Base-by-base conservation (phyloP, 2,797 vertebrate species). In the Fratercula arctica region DNA sequence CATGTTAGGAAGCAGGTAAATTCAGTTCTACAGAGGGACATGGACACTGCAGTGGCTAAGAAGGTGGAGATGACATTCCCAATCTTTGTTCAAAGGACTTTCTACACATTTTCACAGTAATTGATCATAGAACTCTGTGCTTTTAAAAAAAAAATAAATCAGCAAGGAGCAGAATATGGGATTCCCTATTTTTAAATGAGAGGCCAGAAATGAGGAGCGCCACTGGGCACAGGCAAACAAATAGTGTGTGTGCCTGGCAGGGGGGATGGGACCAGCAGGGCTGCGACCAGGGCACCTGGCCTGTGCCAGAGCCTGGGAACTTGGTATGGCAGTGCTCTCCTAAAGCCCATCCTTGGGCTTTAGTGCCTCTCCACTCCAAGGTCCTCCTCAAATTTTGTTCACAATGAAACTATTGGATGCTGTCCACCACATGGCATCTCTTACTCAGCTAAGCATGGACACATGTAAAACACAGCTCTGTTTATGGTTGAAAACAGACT, bases 181-280 rank as follows among this genome's bases (percentile, higher is more conserved):
- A 57, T 78, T 63, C 14, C 10, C 1, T 72, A 6, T 18, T 64
- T 7, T 3, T 3, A 87, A 89, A 41, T 23, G 23, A 67, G 79
- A 43, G 41, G 10, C 5, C 15, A 39, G 51, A 41, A 50, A 31
- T 13, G 26, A 18, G 39, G 4, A 29, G 10, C 25, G 8, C 31
- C 20, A 4, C 16, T 68, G 50, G 17, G 7, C 15, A 6, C 1
- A 69, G 56, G 20, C 23, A 46, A 70, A 61, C 4, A 45, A 17
- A 5, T 7, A 11, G 6, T 8, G 15, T 41, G 9, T 37, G 37
- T 25, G 23, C 9, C 12, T 24, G 1, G 3, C 1, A 4, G 9
- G 31, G 10, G 13, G 17, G 25, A 3, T 14, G 48, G 29, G 37
- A 26, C 9, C 43, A 31, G 39, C 16, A 37, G 56, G 18, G 31